Evolutionary conservation across 2,888 invertebrate species (phyloP), one percentile per base, ranked within the genome.

Genomic region (Drosophila lutescens): DNA sequence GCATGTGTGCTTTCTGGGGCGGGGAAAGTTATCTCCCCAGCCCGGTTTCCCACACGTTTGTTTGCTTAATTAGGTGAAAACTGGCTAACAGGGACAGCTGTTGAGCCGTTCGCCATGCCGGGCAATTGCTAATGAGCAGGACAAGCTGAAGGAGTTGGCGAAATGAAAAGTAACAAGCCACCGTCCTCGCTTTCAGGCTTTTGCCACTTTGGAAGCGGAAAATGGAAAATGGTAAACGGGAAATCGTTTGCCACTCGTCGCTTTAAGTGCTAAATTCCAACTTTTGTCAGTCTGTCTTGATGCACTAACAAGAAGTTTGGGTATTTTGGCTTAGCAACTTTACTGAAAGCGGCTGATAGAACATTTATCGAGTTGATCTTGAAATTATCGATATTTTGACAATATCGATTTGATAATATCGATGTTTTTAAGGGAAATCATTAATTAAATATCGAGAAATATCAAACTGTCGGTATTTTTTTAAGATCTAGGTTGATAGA

Each of bases 1-100:
- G 67, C 56, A 41, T 68, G 66, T 55, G 17, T 36, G 30, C 30
- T 32, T 41, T 49, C 47, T 69, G 55, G 47, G 67, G 41, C 69
- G 55, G 73, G 53, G 86, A 83, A 86, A 83, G 83, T 88, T 79
- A 81, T 80, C 87, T 66, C 30, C 36, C 57, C 61, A 26, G 41
- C 71, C 71, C 78, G 82, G 47, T 83, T 88, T 83, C 83, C 83
- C 83, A 83, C 83, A 83, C 83, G 83, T 88, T 83, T 83, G 83
- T 83, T 83, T 83, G 86, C 83, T 83, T 83, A 83, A 83, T 83
- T 83, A 83, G 83, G 83, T 83, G 83, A 83, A 83, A 83, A 83
- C 88, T 77, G 74, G 84, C 83, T 65, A 82, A 83, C 83, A 83
- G 83, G 20, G 32, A 23, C 53, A 38, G 53, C 49, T 20, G 36